These are phyloP conservation scores for Mystacornis crossleyi DNA, from an alignment of 2,113 vertebrate genomes.

Conservation along the genomic window DNA sequence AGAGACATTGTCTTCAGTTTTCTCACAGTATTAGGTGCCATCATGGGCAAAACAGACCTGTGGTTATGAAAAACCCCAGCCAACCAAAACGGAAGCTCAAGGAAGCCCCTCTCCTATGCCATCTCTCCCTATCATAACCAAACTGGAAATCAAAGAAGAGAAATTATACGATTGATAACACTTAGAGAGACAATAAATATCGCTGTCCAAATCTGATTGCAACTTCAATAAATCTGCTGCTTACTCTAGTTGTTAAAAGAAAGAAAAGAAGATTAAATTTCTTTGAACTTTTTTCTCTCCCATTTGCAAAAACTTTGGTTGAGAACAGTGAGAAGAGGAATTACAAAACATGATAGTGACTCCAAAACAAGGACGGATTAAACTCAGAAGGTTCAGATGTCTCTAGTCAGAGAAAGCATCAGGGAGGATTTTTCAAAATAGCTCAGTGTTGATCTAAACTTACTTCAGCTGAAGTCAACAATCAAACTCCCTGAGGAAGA, in stretches of 20 bases:
- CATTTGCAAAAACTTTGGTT: not conserved
- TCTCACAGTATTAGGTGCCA: not conserved
- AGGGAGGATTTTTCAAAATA: constrained; percentile 43
- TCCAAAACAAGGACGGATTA: not conserved
- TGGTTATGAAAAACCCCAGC: not conserved
- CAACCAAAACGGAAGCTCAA: not conserved
- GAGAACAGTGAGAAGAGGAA: not conserved
- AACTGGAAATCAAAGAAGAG: not conserved
- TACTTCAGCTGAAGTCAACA: constrained; percentile 41
- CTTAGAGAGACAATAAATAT: not conserved
- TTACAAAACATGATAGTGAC: not conserved
- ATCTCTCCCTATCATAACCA: not conserved
- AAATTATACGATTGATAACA: not conserved
- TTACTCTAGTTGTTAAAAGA: not conserved
- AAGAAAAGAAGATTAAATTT: not conserved
- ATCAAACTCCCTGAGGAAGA: constrained; percentile 44
- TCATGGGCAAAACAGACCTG: not conserved
- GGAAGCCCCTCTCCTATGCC: not conserved
- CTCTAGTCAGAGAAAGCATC: constrained; percentile 12
- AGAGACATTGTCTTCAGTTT: not conserved
- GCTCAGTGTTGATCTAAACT: constrained; percentile 43
- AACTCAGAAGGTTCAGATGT: not conserved
- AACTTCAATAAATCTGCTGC: not conserved
- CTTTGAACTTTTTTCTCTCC: not conserved
- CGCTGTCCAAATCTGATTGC: not conserved